Evolutionary conservation across 2,113 vertebrate species (phyloP).

Genomic region (Scortum barcoo): DNA sequence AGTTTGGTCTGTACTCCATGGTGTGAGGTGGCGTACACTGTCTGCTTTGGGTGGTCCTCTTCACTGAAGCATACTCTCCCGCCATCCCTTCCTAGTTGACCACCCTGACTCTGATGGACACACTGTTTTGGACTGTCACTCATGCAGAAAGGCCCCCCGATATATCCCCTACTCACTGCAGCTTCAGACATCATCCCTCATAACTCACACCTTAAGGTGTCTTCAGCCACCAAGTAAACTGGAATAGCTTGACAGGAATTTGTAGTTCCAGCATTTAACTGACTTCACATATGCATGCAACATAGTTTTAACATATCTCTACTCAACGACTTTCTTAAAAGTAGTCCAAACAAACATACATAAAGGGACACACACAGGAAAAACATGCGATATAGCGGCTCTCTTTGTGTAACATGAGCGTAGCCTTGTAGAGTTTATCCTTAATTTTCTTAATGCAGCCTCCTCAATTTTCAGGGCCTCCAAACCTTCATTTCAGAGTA

Average conservation of each 20-base stretch:
- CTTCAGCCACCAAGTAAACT: conserved; percentile 6
- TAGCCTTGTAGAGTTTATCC: conserved; percentile 48
- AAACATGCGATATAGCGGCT: conserved; percentile 1
- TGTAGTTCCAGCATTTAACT: conserved; percentile 18
- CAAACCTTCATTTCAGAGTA: conserved; percentile 40
- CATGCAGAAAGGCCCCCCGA: conserved; percentile 75
- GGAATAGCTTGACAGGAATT: conserved; percentile 24
- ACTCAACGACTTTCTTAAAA: neutral
- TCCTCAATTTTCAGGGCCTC: conserved; percentile 66
- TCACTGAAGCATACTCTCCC: conserved; percentile 55
- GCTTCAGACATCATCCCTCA: conserved; percentile 61
- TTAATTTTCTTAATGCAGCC: conserved; percentile 77
- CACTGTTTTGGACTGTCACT: conserved; percentile 78
- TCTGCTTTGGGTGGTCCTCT: conserved; percentile 83
- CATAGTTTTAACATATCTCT: neutral
- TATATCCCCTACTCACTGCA: conserved; percentile 58
- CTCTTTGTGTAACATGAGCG: conserved; percentile 64
- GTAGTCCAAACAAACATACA: neutral
- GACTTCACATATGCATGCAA: neutral
- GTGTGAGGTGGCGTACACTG: conserved; percentile 52
- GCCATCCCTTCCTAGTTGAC: conserved; percentile 73
- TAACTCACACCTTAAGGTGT: conserved; percentile 58
- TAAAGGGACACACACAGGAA: neutral
- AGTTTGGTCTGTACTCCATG: conserved; percentile 75
- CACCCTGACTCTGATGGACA: conserved; percentile 80